Percentiles rank a stretch among this genome's conserved stretches.
phyloP scores from a whole-genome alignment of 2,888 invertebrate species.

The Lasioglossum figueresi region DNA sequence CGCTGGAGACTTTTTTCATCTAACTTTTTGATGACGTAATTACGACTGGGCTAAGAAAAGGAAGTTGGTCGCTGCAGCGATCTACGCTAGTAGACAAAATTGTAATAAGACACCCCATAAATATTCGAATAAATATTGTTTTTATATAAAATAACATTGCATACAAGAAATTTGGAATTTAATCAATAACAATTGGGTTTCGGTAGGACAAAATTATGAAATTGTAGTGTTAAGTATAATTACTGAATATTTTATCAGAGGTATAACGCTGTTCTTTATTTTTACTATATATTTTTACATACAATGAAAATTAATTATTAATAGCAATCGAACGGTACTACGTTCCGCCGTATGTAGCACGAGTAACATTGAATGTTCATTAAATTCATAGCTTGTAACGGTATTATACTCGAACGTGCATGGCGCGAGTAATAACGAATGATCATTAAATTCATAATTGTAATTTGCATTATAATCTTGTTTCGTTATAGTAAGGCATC shows the following conservation, averaged over 20 bases:
- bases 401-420: neutral
- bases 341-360: neutral
- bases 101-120: neutral
- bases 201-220: neutral
- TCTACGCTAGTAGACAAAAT: neutral
- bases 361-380: neutral
- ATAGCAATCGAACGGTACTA: neutral
- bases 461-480: neutral
- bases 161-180: too few species aligned
- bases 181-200: neutral
- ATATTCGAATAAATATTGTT: neutral
- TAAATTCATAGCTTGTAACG: neutral
- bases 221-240: neutral
- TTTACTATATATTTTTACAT: neutral
- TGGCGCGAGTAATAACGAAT: neutral
- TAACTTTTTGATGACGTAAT: slow-evolving; percentile 31
- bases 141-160: too few species aligned
- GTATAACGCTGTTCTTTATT: neutral
- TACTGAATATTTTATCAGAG: neutral
- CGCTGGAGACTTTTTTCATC: neutral
- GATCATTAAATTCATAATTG: slow-evolving; percentile 2
- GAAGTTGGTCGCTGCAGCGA: neutral
- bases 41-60: neutral
- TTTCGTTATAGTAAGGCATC: neutral
- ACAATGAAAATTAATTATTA: neutral